These are phyloP conservation scores for Aptenodytes forsteri DNA, from an alignment of 2,113 vertebrate genomes.

Conservation along the genomic window DNA sequence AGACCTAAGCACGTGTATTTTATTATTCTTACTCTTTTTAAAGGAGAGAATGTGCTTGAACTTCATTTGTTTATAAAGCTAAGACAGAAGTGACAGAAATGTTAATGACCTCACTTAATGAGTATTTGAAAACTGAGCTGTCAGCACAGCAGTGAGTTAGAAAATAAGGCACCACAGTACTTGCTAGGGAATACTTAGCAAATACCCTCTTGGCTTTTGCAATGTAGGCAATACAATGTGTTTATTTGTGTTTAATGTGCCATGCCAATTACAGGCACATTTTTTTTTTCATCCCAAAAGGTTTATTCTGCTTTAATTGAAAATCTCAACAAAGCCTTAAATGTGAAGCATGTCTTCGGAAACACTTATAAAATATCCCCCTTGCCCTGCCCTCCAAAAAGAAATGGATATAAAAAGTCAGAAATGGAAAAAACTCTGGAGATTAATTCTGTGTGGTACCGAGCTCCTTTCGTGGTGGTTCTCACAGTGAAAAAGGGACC, in stretches of 20 bases:
- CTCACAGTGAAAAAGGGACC: neutral
- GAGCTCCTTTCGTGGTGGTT: neutral
- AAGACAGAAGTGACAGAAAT: neutral
- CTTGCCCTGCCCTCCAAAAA: neutral
- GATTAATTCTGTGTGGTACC: neutral
- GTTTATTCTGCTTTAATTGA: neutral
- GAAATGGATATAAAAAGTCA: neutral
- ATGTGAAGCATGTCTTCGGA: neutral
- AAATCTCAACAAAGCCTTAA: neutral
- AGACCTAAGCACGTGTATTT: neutral
- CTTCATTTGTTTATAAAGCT: neutral
- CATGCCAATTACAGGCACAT: neutral
- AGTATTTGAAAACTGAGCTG: neutral
- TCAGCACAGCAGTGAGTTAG: neutral
- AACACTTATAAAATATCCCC: neutral
- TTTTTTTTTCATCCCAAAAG: neutral
- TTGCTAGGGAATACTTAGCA: neutral
- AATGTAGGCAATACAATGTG: neutral
- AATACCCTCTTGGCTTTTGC: neutral
- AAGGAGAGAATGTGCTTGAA: neutral
- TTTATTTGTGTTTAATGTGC: neutral
- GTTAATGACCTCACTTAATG: neutral
- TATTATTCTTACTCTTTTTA: neutral
- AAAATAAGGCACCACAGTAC: neutral
- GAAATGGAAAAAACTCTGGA: neutral